Evolutionary conservation across 2,113 vertebrate genomes (phyloP).

Genomic region (Anser brachyrhynchus): DNA sequence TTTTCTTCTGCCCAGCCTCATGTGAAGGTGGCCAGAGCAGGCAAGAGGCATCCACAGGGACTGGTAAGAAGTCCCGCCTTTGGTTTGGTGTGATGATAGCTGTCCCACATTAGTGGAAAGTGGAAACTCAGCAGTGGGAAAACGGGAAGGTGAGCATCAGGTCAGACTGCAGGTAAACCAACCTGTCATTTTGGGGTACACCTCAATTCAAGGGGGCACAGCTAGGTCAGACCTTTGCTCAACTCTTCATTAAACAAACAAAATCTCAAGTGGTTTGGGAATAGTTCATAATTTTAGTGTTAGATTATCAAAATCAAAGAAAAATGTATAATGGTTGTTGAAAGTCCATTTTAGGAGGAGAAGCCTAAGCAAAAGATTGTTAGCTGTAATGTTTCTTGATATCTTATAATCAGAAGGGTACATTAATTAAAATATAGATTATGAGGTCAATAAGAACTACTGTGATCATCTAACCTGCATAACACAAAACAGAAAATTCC

Average conservation of each 20-base stretch:
- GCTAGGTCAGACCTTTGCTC: neutral
- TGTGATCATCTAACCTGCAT: neutral
- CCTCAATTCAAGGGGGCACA: neutral
- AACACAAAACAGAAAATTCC: neutral
- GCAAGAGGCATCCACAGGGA: neutral
- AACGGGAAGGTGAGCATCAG: neutral
- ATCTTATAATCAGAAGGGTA: neutral
- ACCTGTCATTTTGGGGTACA: no score
- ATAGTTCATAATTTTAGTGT: neutral
- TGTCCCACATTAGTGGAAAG: neutral
- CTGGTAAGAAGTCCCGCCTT: neutral
- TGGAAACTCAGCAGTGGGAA: neutral
- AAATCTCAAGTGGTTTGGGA: neutral
- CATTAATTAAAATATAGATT: neutral
- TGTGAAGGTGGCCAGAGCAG: no score
- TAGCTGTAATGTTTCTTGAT: neutral
- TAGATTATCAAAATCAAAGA: conserved; percentile 12
- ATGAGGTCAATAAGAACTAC: neutral
- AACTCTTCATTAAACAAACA: neutral
- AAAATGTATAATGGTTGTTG: neutral
- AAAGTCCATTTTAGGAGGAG: neutral
- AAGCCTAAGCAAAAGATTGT: neutral
- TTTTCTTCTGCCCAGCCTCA: no score
- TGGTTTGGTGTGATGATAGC: neutral
- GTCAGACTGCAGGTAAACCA: neutral